These are phyloP conservation scores for Polyploca ridens DNA, from an alignment of 2,888 invertebrate genomes.

Conservation along the genomic window DNA sequence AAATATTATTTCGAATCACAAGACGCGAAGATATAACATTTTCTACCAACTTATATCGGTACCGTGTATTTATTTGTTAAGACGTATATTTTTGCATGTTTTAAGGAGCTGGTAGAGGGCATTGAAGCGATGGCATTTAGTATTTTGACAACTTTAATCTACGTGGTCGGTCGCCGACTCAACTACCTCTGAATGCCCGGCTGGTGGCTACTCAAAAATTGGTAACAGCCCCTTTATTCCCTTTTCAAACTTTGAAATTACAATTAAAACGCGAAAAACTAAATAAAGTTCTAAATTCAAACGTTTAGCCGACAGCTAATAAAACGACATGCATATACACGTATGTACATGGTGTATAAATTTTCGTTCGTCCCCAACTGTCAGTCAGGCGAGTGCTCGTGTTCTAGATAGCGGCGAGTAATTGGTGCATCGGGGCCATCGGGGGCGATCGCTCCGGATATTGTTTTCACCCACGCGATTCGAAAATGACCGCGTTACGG, in stretches of 20 bases:
- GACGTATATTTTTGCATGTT: no score
- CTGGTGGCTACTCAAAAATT: no score
- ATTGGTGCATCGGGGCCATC: constrained; percentile 38
- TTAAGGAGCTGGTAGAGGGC: no score
- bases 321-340: not conserved
- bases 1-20: not conserved
- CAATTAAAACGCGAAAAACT: not conserved
- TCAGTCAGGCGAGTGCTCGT: constrained; percentile 10
- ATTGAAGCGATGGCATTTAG: no score
- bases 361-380: constrained; percentile 15
- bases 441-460: constrained; percentile 51
- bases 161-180: no score
- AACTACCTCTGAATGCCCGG: no score
- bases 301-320: not conserved
- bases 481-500: constrained; percentile 37
- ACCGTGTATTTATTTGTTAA: no score
- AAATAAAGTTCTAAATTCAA: not conserved
- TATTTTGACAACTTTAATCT: no score
- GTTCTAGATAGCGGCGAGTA: constrained; percentile 38
- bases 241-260: no score
- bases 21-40: not conserved
- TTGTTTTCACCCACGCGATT: constrained; percentile 60
- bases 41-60: no score
- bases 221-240: no score
- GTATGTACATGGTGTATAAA: not conserved